Percentiles rank a stretch among this genome's conserved stretches.
Conservation (phyloP, 2,888 invertebrate species). For the Eupeodes luniger region DNA sequence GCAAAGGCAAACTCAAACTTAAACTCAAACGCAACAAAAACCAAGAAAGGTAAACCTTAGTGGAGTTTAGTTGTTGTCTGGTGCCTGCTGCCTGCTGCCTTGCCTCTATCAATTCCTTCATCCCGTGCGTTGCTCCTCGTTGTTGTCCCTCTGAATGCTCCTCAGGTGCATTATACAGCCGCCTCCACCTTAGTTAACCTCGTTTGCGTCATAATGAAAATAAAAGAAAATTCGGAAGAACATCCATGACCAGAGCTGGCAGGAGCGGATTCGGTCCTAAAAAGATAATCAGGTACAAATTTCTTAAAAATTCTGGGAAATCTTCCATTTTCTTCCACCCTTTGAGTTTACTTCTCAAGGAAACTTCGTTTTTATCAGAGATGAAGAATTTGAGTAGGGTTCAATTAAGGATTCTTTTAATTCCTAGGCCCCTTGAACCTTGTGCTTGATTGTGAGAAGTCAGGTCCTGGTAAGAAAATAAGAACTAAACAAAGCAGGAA, state of each 20-base stretch:
- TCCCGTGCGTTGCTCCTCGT: conserved; percentile 3
- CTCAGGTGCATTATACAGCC: not conserved
- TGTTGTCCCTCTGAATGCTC: not conserved
- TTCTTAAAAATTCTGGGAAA: too few relatives aligned
- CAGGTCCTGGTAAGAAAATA: not conserved
- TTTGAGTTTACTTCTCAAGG: too few relatives aligned
- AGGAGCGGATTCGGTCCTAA: conserved; percentile 1
- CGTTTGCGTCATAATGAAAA: conserved; percentile 52
- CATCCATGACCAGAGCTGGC: conserved; percentile 6
- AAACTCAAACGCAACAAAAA: conserved; percentile 34
- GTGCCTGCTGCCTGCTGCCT: conserved; percentile 7
- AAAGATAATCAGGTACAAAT: not conserved
- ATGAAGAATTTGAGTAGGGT: too few relatives aligned
- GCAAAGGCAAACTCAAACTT: not conserved
- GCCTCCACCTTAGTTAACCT: conserved; percentile 23
- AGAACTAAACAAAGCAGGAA: conserved; percentile 24
- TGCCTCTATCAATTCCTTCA: conserved; percentile 56
- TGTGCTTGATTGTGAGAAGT: not conserved
- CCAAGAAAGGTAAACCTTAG: conserved; percentile 63
- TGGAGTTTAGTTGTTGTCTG: conserved; percentile 59
- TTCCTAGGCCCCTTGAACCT: not conserved
- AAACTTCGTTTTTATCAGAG: too few relatives aligned
- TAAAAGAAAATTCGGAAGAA: conserved; percentile 60
- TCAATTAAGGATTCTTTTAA: too few relatives aligned
- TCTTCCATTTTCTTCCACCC: too few relatives aligned